Percentiles rank a stretch among this genome's conserved stretches.
phyloP scores from a whole-genome alignment of 2,888 invertebrate genomes.

The Encarsia formosa region DNA sequence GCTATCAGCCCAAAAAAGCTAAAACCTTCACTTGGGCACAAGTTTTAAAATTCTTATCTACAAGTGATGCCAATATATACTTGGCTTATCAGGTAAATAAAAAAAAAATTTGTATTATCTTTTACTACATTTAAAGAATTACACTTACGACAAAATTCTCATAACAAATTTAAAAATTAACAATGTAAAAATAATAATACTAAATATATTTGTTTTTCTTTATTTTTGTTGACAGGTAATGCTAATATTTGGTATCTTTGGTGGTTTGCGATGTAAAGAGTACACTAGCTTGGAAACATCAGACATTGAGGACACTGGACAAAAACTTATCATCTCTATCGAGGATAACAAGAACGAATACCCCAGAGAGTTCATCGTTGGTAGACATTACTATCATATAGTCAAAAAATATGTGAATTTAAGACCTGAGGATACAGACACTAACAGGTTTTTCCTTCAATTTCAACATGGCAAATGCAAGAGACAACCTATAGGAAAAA shows the following conservation, averaged over 20 bases:
- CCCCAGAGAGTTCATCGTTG: conserved; percentile 9
- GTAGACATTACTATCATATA: conserved; percentile 6
- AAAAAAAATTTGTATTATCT: no score
- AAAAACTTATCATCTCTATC: conserved; percentile 3
- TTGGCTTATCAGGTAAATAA: no score
- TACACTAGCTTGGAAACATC: neutral
- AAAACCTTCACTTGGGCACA: no score
- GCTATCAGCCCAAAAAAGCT: no score
- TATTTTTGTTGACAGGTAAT: conserved; percentile 3
- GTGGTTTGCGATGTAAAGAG: conserved; percentile 3
- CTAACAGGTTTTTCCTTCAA: conserved; percentile 16
- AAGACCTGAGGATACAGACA: conserved; percentile 2
- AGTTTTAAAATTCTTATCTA: no score
- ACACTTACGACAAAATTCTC: no score
- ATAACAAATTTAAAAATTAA: no score
- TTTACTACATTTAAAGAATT: no score
- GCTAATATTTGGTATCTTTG: conserved; percentile 6
- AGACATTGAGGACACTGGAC: conserved; percentile 7
- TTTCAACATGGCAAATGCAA: conserved; percentile 16
- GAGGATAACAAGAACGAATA: conserved; percentile 10
- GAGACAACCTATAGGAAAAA: conserved; percentile 7
- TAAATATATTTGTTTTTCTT: no score
- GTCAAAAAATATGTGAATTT: conserved; percentile 10
- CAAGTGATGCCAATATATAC: no score
- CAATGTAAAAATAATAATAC: no score